These are phyloP conservation scores for Actinemys pallida DNA, from an alignment of 2,113 vertebrate species.

Conservation along the genomic window DNA sequence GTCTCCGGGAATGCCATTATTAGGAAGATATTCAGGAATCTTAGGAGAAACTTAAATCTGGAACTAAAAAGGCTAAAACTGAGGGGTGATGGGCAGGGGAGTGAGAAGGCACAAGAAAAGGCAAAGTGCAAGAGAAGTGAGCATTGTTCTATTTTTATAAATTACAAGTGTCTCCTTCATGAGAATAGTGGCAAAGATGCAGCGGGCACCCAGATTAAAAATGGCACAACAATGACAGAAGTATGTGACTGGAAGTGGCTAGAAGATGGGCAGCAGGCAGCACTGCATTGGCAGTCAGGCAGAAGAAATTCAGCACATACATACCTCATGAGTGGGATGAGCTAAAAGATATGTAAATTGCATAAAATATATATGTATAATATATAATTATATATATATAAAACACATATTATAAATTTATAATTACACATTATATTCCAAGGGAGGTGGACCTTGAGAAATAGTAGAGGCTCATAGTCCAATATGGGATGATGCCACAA, in stretches of 20 bases:
- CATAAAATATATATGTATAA: too few species aligned
- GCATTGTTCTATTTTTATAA: background rate
- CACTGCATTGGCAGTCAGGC: background rate
- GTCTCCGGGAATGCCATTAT: background rate
- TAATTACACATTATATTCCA: too few species aligned
- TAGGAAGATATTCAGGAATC: background rate
- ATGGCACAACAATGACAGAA: background rate
- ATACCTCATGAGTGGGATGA: background rate
- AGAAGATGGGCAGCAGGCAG: background rate
- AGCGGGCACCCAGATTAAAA: background rate
- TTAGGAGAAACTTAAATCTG: background rate
- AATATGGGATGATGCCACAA: background rate
- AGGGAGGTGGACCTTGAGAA: background rate
- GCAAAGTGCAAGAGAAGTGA: background rate
- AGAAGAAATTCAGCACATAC: background rate
- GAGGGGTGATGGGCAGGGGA: background rate
- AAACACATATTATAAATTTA: too few species aligned
- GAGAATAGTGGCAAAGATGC: background rate
- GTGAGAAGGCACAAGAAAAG: fast-evolving
- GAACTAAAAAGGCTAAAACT: background rate
- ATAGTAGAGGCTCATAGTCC: background rate
- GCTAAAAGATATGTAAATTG: background rate
- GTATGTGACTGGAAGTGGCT: background rate
- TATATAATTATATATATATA: too few species aligned
- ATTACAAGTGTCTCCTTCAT: background rate